A percentile compares a stretch with the other conserved stretches of the same genome.
phyloP scores from a whole-genome alignment of 2,113 vertebrate species.

The Cochlearius cochlearius region DNA sequence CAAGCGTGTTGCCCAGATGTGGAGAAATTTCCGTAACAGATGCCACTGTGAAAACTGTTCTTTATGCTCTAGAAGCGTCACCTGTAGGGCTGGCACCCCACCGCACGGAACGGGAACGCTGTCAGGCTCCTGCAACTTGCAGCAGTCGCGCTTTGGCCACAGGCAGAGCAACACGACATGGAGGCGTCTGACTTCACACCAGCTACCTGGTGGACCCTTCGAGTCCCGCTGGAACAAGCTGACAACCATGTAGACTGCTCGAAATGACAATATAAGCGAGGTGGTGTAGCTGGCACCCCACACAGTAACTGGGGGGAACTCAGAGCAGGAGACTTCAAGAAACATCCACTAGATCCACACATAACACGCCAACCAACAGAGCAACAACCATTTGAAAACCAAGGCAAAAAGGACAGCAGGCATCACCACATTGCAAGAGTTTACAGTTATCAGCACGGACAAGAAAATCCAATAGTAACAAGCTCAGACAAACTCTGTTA shows the following conservation, averaged over 20 bases:
- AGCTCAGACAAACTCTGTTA: not conserved
- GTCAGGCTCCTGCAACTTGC: not conserved
- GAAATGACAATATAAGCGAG: not conserved
- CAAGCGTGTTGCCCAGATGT: not conserved
- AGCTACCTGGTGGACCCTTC: not conserved
- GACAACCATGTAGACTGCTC: accelerated
- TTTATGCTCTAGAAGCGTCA: not conserved
- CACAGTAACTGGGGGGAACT: not conserved
- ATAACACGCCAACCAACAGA: not conserved
- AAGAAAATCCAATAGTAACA: not conserved
- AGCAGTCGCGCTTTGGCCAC: not conserved
- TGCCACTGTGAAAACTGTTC: not conserved
- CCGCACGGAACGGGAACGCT: not conserved
- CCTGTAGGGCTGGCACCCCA: not conserved
- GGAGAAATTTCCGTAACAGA: not conserved
- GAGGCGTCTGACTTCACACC: not conserved
- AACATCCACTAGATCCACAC: not conserved
- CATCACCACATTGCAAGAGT: not conserved
- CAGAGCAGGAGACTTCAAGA: not conserved
- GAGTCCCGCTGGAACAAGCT: not conserved
- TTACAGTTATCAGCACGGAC: not conserved
- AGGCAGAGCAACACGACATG: not conserved
- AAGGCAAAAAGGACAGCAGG: not conserved
- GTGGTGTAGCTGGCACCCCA: not conserved
- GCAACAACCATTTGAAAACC: not conserved